Conservation (phyloP, 2,113 vertebrate genomes). For the Triplophysa dalaica region DNA sequence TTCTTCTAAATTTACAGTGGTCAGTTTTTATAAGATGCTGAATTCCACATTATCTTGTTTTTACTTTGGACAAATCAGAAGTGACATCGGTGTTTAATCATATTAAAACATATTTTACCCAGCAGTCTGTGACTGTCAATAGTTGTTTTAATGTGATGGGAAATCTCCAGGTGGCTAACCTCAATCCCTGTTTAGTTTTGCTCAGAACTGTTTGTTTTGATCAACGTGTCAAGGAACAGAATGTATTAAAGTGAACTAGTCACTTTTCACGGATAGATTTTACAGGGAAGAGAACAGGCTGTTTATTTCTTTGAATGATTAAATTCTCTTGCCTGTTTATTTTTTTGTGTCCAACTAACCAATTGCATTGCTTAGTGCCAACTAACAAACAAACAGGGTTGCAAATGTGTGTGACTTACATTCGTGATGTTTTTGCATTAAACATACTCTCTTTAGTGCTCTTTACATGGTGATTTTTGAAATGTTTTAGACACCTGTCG, state of each 20-base stretch:
- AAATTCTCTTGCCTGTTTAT: not conserved
- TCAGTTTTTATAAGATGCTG: not conserved
- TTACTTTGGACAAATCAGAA: no score
- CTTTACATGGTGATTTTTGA: no score
- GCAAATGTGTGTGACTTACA: not conserved
- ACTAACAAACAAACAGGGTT: not conserved
- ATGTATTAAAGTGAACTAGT: not conserved
- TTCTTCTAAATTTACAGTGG: no score
- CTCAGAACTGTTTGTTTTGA: not conserved
- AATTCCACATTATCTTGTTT: not conserved
- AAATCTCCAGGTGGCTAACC: constrained; percentile 16
- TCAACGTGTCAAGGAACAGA: constrained; percentile 4
- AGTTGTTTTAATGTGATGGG: not conserved
- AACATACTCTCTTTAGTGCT: not conserved
- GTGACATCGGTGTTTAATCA: no score
- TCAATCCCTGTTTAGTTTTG: not conserved
- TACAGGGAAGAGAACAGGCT: not conserved
- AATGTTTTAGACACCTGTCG: no score
- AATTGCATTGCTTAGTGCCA: not conserved
- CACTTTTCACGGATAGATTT: not conserved
- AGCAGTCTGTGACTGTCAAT: not conserved
- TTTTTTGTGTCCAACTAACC: constrained; percentile 8
- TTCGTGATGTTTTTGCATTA: not conserved
- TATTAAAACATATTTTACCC: not conserved
- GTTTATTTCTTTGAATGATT: not conserved